Base-by-base conservation (phyloP, 2,888 invertebrate species). In the Cheilosia scutellata region DNA sequence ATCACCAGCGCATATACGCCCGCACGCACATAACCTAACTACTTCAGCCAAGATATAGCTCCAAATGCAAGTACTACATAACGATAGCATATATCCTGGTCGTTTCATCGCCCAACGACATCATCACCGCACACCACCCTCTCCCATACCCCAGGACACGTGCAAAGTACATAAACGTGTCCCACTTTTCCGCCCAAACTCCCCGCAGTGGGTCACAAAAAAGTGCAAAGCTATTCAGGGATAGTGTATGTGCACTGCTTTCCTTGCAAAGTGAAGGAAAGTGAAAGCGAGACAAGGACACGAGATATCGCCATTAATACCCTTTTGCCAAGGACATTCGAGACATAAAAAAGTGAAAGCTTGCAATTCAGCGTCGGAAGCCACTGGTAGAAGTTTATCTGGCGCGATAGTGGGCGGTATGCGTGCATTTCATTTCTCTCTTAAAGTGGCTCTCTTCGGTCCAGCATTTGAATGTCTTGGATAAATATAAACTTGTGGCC, bases 251-350 rank as follows among this genome's bases (percentile, higher is more conserved):
- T 86, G 86, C 86, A 86, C 72, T 68, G 53, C 60, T 65, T 60
- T 68, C 72, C 49, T 51, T 82, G 66, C 66, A 76, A 63, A 42
- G 2, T 42, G 4, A 66, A 55, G 9, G 82, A 86, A 77, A 86
- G 82, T 72, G 71, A 82, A 86, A 86, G 55, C 82, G 72, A 86
- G 86, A 86, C 72, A 57, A 55, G 71, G 66, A 75, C 55, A 63
- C 62, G 7, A 72, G 57, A 77, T 65, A 76, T 47, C 55, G 72
- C 77, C 86, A 82, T 86, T 82, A 89, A 89, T 90, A 90, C 90
- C 89, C 90, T 90, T 91, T 90, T 89, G 88, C 91, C 91, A 91
- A 91, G 91, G 91, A 91, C 91, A 91, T 90, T 91, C 89, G 87
- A 90, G 90, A 90, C 89, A 91, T 91, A 91, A 92, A 91, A 90